Base-by-base conservation (phyloP, 35 echinoderm and acorn worm genomes). In the Stichopus chloronotus region DNA sequence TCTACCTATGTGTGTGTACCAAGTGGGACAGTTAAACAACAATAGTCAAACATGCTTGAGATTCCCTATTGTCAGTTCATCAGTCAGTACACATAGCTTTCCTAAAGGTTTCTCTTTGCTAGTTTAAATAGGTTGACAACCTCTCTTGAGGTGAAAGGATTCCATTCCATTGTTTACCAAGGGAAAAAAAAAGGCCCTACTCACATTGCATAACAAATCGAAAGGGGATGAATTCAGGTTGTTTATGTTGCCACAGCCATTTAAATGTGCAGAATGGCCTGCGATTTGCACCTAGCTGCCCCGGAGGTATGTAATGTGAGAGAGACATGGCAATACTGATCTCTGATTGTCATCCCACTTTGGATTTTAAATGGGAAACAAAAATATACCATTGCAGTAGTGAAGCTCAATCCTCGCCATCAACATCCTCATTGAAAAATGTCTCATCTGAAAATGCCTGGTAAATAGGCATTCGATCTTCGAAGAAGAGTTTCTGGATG, bases 211-310 rank as follows among this genome's bases (percentile, higher is more conserved):
- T 56, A 83, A 83, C 79, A 83, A 83, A 83, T 83, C 16, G 30
- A 54, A n/a, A n/a, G 17, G 16, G 55, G 55, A 83, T 83, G 79
- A 55, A 83, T 83, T 23, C 24, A 54, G 79, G 17, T 11, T 83
- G 79, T 83, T 83, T 83, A 54, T 83, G 79, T 83, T 83, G 79
- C 52, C 55, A 83, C 30, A 83, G 79, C 16, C 79, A 83, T 52
- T 52, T 56, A 5, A 52, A 52, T 9, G 54, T 55, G 43, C 16
- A 54, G n/a, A 55, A 83, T 83, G 52, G 79, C 79, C 30, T 83
- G 79, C 54, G 79, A 8, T 52, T 54, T 16, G n/a, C n/a, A n/a
- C n/a, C n/a, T n/a, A n/a, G 60, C 24, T 9, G 52, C 17, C 5
- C 79, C 43, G 17, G 52, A 19, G 79, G 21, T 78, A 3, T 76